A percentile compares a stretch with the other conserved stretches of the same genome.
Evolutionary conservation across 2,888 invertebrate genomes (phyloP).

Genomic region (Mythimna lalbum): DNA sequence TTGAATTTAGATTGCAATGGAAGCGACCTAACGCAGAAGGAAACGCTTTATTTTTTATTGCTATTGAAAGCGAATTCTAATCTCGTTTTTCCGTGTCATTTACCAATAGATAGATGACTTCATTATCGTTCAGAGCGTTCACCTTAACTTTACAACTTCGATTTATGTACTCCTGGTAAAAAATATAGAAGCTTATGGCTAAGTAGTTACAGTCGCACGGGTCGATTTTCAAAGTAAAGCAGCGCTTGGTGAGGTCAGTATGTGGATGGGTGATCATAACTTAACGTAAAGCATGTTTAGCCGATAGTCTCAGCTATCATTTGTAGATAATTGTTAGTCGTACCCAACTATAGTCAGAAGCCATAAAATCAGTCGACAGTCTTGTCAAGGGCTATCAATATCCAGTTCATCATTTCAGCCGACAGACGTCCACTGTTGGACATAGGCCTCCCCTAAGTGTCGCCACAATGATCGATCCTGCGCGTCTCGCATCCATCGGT

Average conservation of each 20-base stretch:
- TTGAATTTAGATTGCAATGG: slow-evolving; percentile 42
- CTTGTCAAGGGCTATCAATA: too few relatives aligned
- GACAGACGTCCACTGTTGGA: too few relatives aligned
- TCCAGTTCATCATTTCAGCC: too few relatives aligned
- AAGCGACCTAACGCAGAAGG: slow-evolving; percentile 50
- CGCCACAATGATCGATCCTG: too few relatives aligned
- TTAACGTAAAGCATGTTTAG: neutral
- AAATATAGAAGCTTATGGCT: slow-evolving; percentile 7
- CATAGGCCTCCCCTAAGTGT: too few relatives aligned
- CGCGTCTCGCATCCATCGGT: too few relatives aligned
- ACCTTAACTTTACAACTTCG: slow-evolving; percentile 60
- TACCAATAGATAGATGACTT: slow-evolving; percentile 63
- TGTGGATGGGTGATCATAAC: neutral
- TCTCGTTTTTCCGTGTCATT: slow-evolving; percentile 70
- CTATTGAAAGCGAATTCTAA: slow-evolving; percentile 66
- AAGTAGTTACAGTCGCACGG: neutral
- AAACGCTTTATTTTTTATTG: slow-evolving; percentile 65
- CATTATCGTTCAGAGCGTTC: slow-evolving; percentile 67
- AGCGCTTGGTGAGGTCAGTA: neutral
- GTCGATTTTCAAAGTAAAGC: neutral
- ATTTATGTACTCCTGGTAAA: slow-evolving; percentile 35
- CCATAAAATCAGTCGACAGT: too few relatives aligned
- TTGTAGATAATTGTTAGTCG: neutral
- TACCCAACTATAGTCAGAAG: neutral
- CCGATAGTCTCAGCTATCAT: neutral